Conservation (phyloP, 2,113 vertebrate genomes). For the Propithecus coquereli region DNA sequence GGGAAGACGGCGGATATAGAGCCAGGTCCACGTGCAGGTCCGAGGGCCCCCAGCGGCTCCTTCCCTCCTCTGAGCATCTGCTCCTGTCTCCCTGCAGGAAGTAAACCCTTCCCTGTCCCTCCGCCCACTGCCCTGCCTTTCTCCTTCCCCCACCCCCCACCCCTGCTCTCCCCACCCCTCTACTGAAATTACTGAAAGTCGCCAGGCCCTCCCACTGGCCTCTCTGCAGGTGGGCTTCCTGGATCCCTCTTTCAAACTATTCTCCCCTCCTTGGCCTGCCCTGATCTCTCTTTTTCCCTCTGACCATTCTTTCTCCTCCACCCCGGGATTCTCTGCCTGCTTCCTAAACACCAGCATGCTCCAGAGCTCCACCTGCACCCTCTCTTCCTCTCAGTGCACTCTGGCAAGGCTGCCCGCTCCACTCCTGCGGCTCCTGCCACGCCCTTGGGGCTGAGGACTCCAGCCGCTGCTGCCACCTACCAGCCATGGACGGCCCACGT, state of each 20-base stretch:
- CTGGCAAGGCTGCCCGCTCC: neutral
- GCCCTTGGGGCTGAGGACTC: no score
- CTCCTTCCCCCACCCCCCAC: neutral
- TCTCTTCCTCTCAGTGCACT: neutral
- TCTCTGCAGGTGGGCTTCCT: neutral
- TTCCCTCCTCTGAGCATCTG: neutral
- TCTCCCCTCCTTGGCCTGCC: neutral
- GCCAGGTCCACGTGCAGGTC: no score
- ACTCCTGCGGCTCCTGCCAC: neutral
- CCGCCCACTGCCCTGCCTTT: neutral
- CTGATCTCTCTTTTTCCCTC: neutral
- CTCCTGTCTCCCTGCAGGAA: neutral
- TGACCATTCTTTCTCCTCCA: neutral
- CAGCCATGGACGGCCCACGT: neutral
- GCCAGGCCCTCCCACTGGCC: neutral
- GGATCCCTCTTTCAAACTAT: accelerated
- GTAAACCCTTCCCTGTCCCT: neutral
- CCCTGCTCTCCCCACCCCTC: neutral
- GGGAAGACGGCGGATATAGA: neutral
- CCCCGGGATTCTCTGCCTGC: neutral
- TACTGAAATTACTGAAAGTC: neutral
- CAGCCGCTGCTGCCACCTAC: neutral
- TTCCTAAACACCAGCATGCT: neutral
- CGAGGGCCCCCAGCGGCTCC: neutral
- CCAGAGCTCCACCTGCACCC: neutral